Percentiles rank a stretch among this genome's conserved stretches.
Evolutionary conservation across 2,113 vertebrate genomes (phyloP).

Genomic region (Indicator indicator): DNA sequence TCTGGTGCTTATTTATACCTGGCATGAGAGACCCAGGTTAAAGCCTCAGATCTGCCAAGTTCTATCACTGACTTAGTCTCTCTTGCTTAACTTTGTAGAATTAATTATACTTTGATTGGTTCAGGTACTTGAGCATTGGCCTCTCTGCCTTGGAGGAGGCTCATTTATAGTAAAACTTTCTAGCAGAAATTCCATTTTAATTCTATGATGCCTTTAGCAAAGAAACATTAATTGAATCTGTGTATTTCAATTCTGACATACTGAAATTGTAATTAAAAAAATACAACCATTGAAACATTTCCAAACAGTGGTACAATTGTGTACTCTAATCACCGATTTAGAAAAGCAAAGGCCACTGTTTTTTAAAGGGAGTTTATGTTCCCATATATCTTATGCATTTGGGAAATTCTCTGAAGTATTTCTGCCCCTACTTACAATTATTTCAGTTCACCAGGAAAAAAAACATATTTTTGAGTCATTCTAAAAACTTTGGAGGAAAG

Average conservation of each 20-base stretch:
- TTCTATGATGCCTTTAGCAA: background rate
- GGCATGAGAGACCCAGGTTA: background rate
- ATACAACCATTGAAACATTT: background rate
- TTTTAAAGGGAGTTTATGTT: background rate
- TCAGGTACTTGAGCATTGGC: background rate
- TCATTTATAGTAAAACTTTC: background rate
- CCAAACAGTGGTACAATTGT: background rate
- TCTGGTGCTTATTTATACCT: background rate
- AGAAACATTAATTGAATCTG: background rate
- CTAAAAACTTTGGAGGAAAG: background rate
- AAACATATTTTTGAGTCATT: background rate
- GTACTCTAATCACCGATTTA: background rate
- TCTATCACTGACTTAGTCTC: background rate
- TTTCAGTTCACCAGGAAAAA: background rate
- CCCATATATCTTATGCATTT: background rate
- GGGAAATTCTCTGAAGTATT: background rate
- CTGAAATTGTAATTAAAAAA: background rate
- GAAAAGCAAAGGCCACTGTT: background rate
- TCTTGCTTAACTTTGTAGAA: background rate
- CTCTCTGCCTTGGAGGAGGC: background rate
- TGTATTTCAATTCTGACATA: background rate
- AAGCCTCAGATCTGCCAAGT: background rate
- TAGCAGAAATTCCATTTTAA: background rate
- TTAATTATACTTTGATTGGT: background rate
- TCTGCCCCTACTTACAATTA: background rate